Evolutionary conservation across 2,113 vertebrate species (phyloP).

Genomic region (Centropus unirufus): DNA sequence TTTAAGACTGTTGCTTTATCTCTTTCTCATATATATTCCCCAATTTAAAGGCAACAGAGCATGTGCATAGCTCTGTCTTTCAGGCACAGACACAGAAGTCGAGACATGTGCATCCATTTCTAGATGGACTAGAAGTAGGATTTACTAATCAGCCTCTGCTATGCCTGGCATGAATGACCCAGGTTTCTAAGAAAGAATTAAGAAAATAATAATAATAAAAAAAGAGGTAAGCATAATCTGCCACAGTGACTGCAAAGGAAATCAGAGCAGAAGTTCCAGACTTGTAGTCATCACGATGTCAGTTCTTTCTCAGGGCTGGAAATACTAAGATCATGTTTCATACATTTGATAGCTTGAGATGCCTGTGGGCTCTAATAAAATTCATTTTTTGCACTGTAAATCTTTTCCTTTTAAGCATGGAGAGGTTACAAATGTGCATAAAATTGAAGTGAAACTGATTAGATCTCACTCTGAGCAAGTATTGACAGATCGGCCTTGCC

Average conservation of each 20-base stretch:
- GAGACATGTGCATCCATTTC: neutral
- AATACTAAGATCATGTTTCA: neutral
- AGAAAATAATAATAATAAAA: neutral
- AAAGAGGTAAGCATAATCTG: neutral
- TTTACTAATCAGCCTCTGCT: neutral
- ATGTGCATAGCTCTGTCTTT: neutral
- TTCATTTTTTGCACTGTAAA: constrained; percentile 15
- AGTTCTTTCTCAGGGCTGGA: neutral
- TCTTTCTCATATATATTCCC: neutral
- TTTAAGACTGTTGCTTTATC: constrained; percentile 2
- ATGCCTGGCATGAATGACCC: neutral
- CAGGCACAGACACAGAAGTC: neutral
- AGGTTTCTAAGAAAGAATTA: constrained; percentile 1
- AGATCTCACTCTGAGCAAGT: constrained; percentile 37
- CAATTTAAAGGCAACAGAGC: neutral
- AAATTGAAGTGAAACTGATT: constrained; percentile 54
- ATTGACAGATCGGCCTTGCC: constrained; percentile 30
- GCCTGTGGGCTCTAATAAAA: constrained; percentile 26
- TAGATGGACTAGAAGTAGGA: neutral
- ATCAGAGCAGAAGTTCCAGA: neutral
- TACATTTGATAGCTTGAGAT: neutral
- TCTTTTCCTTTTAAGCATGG: constrained; percentile 36
- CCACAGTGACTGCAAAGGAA: neutral
- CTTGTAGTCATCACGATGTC: fast-evolving
- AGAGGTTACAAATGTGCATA: constrained; percentile 62